These are phyloP conservation scores for Acronicta aceris DNA, from an alignment of 2,888 invertebrate genomes.

Conservation along the genomic window DNA sequence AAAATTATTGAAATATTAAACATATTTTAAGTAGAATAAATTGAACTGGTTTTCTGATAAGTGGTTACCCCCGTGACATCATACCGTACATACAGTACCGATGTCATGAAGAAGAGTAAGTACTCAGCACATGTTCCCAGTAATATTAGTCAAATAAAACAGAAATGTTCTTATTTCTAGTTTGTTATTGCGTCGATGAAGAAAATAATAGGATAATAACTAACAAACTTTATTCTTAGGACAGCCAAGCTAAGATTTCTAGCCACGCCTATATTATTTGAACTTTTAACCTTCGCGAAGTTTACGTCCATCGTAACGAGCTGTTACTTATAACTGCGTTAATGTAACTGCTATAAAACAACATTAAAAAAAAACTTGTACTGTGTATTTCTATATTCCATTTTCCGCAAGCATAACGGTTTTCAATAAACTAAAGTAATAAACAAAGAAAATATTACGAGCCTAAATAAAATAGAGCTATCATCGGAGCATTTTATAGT, in stretches of 20 bases:
- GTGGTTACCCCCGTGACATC: no score
- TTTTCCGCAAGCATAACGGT: slow-evolving; percentile 35
- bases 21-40: no score
- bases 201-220: slow-evolving; percentile 39
- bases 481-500: slow-evolving; percentile 54
- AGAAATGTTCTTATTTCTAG: slow-evolving; percentile 35
- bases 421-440: slow-evolving; percentile 17
- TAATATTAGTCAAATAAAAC: slow-evolving; percentile 13
- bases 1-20: no score
- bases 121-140: neutral
- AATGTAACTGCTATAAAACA: slow-evolving; percentile 29
- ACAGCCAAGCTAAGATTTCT: slow-evolving; percentile 27
- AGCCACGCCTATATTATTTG: slow-evolving; percentile 48
- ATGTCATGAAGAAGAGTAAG: neutral
- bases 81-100: no score
- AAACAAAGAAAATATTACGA: slow-evolving; percentile 32
- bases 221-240: slow-evolving; percentile 31
- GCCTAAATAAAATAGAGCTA: slow-evolving; percentile 54
- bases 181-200: slow-evolving; percentile 26
- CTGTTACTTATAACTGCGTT: slow-evolving; percentile 30
- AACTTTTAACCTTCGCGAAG: slow-evolving; percentile 37
- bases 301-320: slow-evolving; percentile 39
- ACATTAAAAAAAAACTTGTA: slow-evolving; percentile 8
- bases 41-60: no score
- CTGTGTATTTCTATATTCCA: slow-evolving; percentile 17